Percentiles rank a stretch among this genome's conserved stretches.
Conservation (phyloP, 2,113 vertebrate genomes). For the Chunga burmeisteri region DNA sequence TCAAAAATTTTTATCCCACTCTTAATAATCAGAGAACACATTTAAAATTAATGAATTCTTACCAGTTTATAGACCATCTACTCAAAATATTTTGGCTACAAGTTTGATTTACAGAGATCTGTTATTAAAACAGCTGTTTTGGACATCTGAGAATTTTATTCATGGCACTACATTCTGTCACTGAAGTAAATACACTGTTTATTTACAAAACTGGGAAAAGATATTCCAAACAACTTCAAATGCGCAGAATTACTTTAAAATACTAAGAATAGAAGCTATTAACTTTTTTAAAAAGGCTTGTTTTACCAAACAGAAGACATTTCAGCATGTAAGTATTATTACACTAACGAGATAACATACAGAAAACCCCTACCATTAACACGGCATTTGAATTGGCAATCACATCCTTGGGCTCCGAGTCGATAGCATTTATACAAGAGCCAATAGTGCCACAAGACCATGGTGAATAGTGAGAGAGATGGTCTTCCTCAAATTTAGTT, state of each 20-base stretch:
- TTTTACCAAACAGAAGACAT: slow-evolving; percentile 44
- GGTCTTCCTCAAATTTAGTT: slow-evolving; percentile 88
- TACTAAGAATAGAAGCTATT: not conserved
- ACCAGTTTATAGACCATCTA: not conserved
- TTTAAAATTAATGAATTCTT: not conserved
- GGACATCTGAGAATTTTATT: not conserved
- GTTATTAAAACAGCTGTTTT: not conserved
- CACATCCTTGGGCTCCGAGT: slow-evolving; percentile 86
- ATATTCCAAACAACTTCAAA: not conserved
- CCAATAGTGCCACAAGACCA: slow-evolving; percentile 93
- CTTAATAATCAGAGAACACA: not conserved
- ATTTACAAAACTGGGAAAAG: not conserved
- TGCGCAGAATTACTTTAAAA: not conserved
- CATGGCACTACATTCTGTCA: not conserved
- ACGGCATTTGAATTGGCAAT: slow-evolving; percentile 85
- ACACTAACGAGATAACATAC: slow-evolving; percentile 41
- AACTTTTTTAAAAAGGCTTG: not conserved
- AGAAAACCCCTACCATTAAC: slow-evolving; percentile 81
- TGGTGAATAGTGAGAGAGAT: slow-evolving; percentile 89
- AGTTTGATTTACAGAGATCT: not conserved
- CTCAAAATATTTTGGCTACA: not conserved
- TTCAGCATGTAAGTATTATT: slow-evolving; percentile 9
- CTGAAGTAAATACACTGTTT: not conserved
- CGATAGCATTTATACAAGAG: slow-evolving; percentile 87
- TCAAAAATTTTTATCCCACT: not conserved